Base-by-base conservation (phyloP, 2,113 vertebrate genomes). In the Tricholaema leucomelas region DNA sequence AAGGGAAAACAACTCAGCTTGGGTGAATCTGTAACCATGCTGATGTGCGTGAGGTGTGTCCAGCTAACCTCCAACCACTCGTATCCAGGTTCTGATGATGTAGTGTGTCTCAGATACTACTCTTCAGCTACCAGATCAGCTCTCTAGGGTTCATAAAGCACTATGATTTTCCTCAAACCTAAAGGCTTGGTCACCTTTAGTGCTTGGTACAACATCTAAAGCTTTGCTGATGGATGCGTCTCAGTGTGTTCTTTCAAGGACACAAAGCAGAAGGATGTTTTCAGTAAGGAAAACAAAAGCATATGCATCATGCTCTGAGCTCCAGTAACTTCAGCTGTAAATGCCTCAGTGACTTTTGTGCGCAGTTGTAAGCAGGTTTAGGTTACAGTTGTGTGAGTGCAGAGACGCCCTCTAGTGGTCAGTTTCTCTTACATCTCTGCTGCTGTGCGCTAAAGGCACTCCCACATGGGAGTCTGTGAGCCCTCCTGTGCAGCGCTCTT, bases 401-500 rank as follows among this genome's bases (percentile, higher is more conserved):
- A 79, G 44, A 89, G 72, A 77, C 83, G 96, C 96, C 96, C 92
- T 94, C 96, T 96, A 95, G 96, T 85, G 96, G 96, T 82, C 15
- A 14, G 17, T 69, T 78, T 44, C 40, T 54, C 66, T 17, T 28
- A 19, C 63, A 36, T 87, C 9, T 21, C 79, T 61, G 30, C 60
- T 27, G 52, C 69, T 52, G 28, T 7, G 28, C 56, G 18, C 27
- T 19, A 4, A 35, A 80, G 31, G 21, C 11, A 56, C 44, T 86
- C n/a, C 48, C 30, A 20, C 38, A 38, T n/a, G n/a, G n/a, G n/a
- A n/a, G n/a, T n/a, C 36, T 50, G 5, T 1, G 27, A 8, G 16
- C 24, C 38, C 48, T 64, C n/a, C 11, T 60, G 42, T 36, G n/a
- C 67, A 70, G 13, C 4, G 36, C 40, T 48, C 21, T 70, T 40